Conservation (phyloP, 1,140 invertebrate species). For the Heliconius congener region DNA sequence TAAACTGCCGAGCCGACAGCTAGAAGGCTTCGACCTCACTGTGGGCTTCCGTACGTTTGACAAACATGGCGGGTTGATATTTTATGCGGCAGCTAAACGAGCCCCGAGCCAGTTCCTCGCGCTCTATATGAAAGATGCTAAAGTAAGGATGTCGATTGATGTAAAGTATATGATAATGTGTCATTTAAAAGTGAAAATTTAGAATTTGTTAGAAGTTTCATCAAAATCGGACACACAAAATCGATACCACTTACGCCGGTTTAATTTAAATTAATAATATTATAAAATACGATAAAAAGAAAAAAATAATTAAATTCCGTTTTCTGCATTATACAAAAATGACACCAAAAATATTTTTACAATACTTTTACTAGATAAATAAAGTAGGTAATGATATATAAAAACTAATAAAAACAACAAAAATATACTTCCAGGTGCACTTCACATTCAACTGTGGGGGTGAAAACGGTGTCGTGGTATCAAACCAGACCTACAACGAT, state of each 20-base stretch:
- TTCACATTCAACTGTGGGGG: slow-evolving; percentile 75
- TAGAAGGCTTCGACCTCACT: slow-evolving; percentile 87
- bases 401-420: too few relatives aligned
- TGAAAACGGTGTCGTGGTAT: slow-evolving; percentile 84
- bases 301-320: too few relatives aligned
- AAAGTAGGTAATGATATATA: not conserved
- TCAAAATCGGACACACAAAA: too few relatives aligned
- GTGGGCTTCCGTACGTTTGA: slow-evolving; percentile 91
- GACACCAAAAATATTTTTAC: too few relatives aligned
- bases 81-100: slow-evolving; percentile 88
- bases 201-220: too few relatives aligned
- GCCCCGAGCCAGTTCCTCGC: slow-evolving; percentile 89
- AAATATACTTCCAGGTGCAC: not conserved
- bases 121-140: slow-evolving; percentile 90
- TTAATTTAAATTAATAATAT: too few relatives aligned
- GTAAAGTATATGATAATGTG: not conserved
- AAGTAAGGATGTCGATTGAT: slow-evolving; percentile 79
- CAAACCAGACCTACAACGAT: slow-evolving; percentile 87
- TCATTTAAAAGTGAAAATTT: too few relatives aligned
- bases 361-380: too few relatives aligned
- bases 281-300: too few relatives aligned
- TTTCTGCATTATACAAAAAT: too few relatives aligned
- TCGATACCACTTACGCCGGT: too few relatives aligned
- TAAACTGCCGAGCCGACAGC: slow-evolving; percentile 83
- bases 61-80: slow-evolving; percentile 89